Base-by-base conservation (phyloP, 2,888 invertebrate species). In the Corbicula japonica region DNA sequence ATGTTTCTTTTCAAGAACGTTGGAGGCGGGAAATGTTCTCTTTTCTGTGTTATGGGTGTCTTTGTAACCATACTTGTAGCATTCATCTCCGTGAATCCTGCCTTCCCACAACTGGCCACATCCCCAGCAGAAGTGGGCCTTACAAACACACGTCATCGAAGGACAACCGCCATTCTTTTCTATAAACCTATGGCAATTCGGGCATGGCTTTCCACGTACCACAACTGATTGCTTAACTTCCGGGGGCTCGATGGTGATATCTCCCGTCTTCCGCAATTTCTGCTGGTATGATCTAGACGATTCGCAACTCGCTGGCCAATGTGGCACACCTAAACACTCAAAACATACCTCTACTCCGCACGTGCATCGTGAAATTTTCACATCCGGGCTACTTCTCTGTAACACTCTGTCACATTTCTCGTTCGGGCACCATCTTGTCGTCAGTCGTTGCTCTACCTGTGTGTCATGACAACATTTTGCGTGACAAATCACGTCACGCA, bases 221-320 rank as follows among this genome's bases (percentile, higher is more conserved):
- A 41, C 34, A 10, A 85, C 41, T 2, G 44, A 2, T 6, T 60
- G 38, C 35, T 48, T 66, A 1, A 61, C n/a, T 15, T 75, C 75
- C n/a, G 46, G 34, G 0, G 78, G 73, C 35, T 69, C 30, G 28
- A 79, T 32, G 23, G 52, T 56, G 0, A 79, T 77, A 34, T 86
- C 78, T 10, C 86, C 86, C 30, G 54, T 71, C 1, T 61, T 48
- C 28, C 73, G 50, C n/a, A 89, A 28, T 56, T 72, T 76, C 26
- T 79, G 61, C 26, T 71, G 62, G 56, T 87, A 89, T 0, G 35
- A 41, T 2, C 28, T 50, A 1, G 77, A 78, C 15, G 63, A 56
- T 12, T 84, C 79, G 65, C 89, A 89, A 2, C 85, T 60, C 2
- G 85, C 87, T 1, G 89, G 89, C 87, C 87, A 89, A 48, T 89